These are phyloP conservation scores for Labeo calbasu DNA, from an alignment of 2,797 vertebrate species.

Conservation along the genomic window DNA sequence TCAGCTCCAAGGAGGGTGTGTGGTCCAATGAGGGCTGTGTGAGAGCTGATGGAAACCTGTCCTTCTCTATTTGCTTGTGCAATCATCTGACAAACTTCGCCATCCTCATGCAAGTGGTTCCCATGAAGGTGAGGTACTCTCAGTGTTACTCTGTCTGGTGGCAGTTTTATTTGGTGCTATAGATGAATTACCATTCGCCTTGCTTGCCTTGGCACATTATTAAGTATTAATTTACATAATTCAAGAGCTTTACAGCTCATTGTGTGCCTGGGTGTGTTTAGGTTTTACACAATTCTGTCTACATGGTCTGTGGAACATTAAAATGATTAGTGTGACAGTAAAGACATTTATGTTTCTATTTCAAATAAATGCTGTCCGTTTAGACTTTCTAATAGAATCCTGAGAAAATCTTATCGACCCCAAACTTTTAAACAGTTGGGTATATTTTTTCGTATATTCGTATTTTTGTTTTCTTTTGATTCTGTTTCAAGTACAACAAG, in stretches of 20 bases:
- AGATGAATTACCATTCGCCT: background rate
- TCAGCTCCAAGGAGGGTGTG: slow-evolving; percentile 85
- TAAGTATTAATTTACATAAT: background rate
- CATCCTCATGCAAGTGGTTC: slow-evolving; percentile 98
- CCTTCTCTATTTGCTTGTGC: slow-evolving; percentile 88
- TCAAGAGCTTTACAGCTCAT: background rate
- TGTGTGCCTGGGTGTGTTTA: background rate
- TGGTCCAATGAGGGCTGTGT: slow-evolving; percentile 92
- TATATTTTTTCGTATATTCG: background rate
- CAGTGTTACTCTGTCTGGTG: background rate
- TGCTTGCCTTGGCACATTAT: background rate
- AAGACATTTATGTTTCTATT: background rate
- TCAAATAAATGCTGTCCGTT: background rate
- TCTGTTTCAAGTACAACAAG: background rate
- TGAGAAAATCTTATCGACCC: background rate
- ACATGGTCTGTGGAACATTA: background rate
- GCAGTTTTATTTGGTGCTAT: background rate
- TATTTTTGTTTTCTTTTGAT: background rate
- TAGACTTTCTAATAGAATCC: background rate
- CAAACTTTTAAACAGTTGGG: background rate
- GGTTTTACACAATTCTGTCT: slow-evolving; percentile 1
- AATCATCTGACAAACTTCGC: slow-evolving; percentile 98
- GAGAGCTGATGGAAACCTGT: slow-evolving; percentile 83
- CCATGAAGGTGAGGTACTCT: slow-evolving; percentile 84
- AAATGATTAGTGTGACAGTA: background rate